Evolutionary conservation across 1,140 invertebrate species (phyloP), one percentile per base, ranked within the genome.

Genomic region (Neotoxoptera formosana): DNA sequence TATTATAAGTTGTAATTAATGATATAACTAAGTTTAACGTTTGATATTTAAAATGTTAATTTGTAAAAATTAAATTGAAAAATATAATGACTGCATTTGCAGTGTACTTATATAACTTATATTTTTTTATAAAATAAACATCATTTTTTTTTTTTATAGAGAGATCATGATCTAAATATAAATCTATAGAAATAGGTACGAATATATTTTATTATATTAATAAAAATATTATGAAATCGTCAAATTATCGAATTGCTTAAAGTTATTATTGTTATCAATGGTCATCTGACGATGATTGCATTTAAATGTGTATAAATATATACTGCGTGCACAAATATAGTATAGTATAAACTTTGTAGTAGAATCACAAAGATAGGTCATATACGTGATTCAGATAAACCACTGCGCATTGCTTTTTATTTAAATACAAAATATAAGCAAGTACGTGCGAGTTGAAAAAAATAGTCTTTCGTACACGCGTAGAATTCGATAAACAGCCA

Each of bases 401-500:
- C 41, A 14, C 81, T 21, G 23, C 23, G 8, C 41, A 36, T 25
- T 76, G 30, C 14, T 76, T 76, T 76, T 76, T 17, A 76, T 76
- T 76, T 76, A n/a, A n/a, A 76, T 76, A 76, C 14, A 76, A 76
- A 76, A n/a, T 76, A 76, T 17, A 76, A 76, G 60, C 30, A 76
- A 20, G n/a, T 76, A 76, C 60, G 60, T 76, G 60, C 60, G 60
- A 76, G n/a, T 76, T 76, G n/a, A 76, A 76, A n/a, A 53, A 76
- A 76, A 76, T n/a, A 17, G 14, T 76, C 30, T 14, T 76, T n/a
- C 17, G 7, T 76, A 76, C 60, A 76, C n/a, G 60, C 60, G n/a
- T n/a, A n/a, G 30, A n/a, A 76, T 14, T 76, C 60, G 60, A 76
- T n/a, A 76, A n/a, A 76, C n/a, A 76, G 60, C 14, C 30, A 76